Conservation (phyloP, 2,888 invertebrate genomes). For the Diarsia mendica region DNA sequence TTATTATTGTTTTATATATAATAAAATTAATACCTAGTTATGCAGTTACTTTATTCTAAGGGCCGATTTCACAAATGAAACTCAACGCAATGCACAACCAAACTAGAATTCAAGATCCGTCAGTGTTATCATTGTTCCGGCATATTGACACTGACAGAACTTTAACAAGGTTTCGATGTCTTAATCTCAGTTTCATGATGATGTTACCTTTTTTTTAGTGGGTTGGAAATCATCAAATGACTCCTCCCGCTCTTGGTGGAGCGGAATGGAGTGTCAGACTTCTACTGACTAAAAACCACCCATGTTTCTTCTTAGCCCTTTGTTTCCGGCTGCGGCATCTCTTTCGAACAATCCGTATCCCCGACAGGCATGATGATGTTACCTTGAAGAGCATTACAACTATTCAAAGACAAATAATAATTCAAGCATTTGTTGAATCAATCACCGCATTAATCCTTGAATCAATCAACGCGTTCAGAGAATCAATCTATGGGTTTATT, state of each 20-base stretch:
- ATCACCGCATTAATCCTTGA: slow-evolving; percentile 32
- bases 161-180: background rate
- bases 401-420: slow-evolving; percentile 21
- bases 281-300: too few species aligned
- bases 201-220: background rate
- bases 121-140: background rate
- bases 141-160: background rate
- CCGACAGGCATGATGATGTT: background rate
- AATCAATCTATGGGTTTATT: slow-evolving; percentile 46
- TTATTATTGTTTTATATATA: too few species aligned
- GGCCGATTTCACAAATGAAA: background rate
- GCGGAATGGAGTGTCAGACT: too few species aligned
- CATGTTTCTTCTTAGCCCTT: too few species aligned
- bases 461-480: slow-evolving; percentile 36
- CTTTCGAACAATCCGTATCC: too few species aligned
- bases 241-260: too few species aligned
- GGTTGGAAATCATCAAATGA: too few species aligned
- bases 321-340: too few species aligned
- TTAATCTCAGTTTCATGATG: background rate
- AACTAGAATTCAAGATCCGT: background rate
- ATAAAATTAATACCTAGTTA: background rate
- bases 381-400: background rate
- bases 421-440: slow-evolving; percentile 16
- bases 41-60: background rate
- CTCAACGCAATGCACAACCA: background rate